Evolutionary conservation across 2,797 vertebrate species (phyloP).

Genomic region (Chanos chanos): DNA sequence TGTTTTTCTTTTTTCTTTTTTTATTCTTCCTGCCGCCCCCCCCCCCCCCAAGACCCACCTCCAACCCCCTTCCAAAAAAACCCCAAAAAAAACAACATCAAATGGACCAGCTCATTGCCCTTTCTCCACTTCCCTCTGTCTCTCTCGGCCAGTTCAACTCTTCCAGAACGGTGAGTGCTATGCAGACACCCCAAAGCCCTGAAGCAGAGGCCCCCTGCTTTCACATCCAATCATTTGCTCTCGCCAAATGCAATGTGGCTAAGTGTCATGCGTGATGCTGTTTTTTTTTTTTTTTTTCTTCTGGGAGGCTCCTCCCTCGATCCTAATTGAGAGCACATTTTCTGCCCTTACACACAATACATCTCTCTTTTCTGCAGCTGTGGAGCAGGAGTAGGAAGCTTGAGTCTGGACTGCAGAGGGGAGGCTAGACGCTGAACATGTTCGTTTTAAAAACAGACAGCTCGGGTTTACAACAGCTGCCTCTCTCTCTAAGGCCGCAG

Average conservation of each 20-base stretch:
- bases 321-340: slow-evolving; percentile 38
- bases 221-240: slow-evolving; percentile 6
- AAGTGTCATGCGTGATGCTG: slow-evolving; percentile 10
- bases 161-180: slow-evolving; percentile 14
- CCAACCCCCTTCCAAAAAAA: not conserved
- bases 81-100: no score
- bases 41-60: not conserved
- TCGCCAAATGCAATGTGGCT: slow-evolving; percentile 5
- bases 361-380: slow-evolving; percentile 24
- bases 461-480: no score
- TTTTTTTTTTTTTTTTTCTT: slow-evolving; percentile 3
- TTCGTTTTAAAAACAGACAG: no score
- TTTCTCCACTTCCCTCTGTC: not conserved
- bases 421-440: no score
- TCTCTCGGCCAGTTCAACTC: not conserved
- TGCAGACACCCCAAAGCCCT: not conserved
- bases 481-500: no score
- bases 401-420: no score
- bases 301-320: not conserved
- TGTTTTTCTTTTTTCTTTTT: no score
- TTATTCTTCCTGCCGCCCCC: not conserved
- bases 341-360: slow-evolving; percentile 18
- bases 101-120: not conserved
- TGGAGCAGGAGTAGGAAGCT: not conserved
- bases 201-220: not conserved